Conservation (phyloP, 1,140 invertebrate genomes). For the Sminthurides bifidus region DNA sequence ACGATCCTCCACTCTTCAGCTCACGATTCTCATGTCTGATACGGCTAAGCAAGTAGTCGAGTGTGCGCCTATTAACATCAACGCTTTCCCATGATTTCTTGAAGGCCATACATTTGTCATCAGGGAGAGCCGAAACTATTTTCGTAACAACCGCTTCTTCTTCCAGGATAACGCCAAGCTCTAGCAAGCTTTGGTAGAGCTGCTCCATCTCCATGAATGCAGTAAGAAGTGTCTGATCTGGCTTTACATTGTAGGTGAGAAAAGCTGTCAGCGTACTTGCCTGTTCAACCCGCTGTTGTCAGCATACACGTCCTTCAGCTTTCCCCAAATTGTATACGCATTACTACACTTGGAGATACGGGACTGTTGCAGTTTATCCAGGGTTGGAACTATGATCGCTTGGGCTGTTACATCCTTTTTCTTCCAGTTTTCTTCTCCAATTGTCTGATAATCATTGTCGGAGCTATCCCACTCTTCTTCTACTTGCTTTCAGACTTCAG, state of each 20-base stretch:
- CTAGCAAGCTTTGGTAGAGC: not conserved
- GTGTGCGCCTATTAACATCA: not conserved
- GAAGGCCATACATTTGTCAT: conserved; percentile 1
- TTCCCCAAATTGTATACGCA: not conserved
- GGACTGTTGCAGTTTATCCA: not conserved
- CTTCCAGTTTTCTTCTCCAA: not conserved
- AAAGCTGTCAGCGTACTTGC: not conserved
- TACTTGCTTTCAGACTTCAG: not conserved
- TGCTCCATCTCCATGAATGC: not conserved
- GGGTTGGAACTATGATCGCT: not conserved
- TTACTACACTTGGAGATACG: not conserved
- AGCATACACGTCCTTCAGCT: not conserved
- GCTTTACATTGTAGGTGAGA: not conserved
- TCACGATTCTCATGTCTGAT: not conserved
- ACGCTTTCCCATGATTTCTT: conserved; percentile 20
- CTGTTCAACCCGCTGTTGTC: not conserved
- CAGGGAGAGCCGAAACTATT: conserved; percentile 12
- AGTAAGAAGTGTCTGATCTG: not conserved
- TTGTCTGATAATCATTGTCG: no score
- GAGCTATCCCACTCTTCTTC: not conserved
- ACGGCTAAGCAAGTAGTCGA: not conserved
- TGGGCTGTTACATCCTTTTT: not conserved
- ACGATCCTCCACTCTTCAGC: no score
- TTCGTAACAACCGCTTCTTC: conserved; percentile 1
- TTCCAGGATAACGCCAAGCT: not conserved